Conservation (phyloP, 2,888 invertebrate species). For the Tortricodes alternella region DNA sequence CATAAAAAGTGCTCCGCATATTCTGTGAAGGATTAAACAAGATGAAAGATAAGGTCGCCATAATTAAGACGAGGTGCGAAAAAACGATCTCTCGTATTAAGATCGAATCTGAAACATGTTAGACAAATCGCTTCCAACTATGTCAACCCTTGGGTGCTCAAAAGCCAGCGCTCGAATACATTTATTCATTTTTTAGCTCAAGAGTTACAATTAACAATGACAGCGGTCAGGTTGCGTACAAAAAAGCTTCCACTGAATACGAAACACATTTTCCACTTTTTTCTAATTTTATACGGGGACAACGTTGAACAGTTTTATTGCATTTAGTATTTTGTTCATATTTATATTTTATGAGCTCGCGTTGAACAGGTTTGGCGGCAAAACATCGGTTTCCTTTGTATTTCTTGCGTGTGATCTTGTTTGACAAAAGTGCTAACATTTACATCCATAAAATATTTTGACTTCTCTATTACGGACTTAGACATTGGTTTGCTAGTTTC, state of each 20-base stretch:
- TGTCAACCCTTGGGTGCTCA: conserved; percentile 73
- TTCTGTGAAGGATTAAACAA: conserved; percentile 35
- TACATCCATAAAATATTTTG: conserved; percentile 79
- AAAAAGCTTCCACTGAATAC: conserved; percentile 52
- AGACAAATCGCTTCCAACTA: conserved; percentile 74
- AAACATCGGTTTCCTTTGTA: conserved; percentile 71
- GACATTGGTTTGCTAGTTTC: conserved; percentile 50
- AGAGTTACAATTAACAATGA: conserved; percentile 72
- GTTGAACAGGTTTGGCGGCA: conserved; percentile 58
- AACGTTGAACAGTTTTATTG: conserved; percentile 63
- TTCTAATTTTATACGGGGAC: conserved; percentile 52
- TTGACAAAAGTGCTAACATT: conserved; percentile 80
- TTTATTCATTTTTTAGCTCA: conserved; percentile 73
- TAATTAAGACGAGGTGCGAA: conserved; percentile 69
- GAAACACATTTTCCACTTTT: conserved; percentile 55
- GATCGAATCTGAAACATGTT: conserved; percentile 70
- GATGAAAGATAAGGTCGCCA: conserved; percentile 43
- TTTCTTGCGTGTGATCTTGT: conserved; percentile 67
- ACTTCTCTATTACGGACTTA: conserved; percentile 66
- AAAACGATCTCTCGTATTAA: conserved; percentile 64
- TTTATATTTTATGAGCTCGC: conserved; percentile 71
- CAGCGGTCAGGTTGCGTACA: conserved; percentile 73
- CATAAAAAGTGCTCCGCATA: conserved; percentile 35
- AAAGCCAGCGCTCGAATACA: conserved; percentile 56
- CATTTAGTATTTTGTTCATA: conserved; percentile 70